A percentile compares a stretch with the other conserved stretches of the same genome.
phyloP scores from a whole-genome alignment of 2,797 vertebrate genomes.

The Mus minutoides region DNA sequence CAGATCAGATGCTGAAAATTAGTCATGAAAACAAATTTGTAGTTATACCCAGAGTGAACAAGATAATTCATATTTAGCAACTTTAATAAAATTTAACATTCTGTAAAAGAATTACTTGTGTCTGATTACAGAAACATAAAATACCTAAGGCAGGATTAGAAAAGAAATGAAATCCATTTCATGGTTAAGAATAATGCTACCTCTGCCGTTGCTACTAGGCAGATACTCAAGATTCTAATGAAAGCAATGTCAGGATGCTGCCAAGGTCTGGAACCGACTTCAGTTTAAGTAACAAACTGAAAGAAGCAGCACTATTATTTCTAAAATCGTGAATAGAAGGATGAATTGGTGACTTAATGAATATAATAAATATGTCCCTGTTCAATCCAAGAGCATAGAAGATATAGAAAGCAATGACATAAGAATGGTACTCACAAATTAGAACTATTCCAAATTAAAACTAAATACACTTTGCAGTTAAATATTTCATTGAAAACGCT shows the following conservation, averaged over 20 bases:
- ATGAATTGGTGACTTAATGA: not conserved
- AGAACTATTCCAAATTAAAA: slow-evolving; percentile 3
- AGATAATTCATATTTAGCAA: not conserved
- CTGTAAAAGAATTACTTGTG: not conserved
- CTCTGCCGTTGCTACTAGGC: not conserved
- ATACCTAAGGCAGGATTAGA: not conserved
- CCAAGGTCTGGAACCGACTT: not conserved
- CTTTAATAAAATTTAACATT: not conserved
- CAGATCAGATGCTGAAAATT: slow-evolving; percentile 23
- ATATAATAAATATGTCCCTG: not conserved
- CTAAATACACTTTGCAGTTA: not conserved
- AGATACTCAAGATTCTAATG: not conserved
- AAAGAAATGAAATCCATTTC: not conserved
- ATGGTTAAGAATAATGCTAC: not conserved
- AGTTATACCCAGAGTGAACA: not conserved
- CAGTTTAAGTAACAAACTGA: not conserved
- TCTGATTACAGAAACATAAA: slow-evolving; percentile 9
- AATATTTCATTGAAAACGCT: not conserved
- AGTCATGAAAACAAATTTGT: slow-evolving; percentile 14
- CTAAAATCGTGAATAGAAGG: not conserved
- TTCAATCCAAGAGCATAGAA: not conserved
- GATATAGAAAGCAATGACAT: not conserved
- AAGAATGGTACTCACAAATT: not conserved
- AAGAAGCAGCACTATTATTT: not conserved
- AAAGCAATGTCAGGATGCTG: not conserved